Percentiles rank a stretch among this genome's conserved stretches.
phyloP scores from a whole-genome alignment of 2,797 vertebrate species.

The Sebastiscus albofasciatus region DNA sequence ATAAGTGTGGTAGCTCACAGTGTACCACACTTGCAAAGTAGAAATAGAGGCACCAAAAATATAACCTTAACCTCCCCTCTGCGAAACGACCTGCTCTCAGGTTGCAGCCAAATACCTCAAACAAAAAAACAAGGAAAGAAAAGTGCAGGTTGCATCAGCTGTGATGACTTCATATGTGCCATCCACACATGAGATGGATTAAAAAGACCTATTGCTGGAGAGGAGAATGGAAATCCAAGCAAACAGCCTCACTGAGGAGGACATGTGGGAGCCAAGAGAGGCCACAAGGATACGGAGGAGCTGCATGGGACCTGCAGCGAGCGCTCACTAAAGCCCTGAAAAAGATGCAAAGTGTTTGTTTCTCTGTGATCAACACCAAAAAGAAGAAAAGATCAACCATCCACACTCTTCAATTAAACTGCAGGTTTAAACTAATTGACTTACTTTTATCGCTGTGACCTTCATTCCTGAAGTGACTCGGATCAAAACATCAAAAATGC shows the following conservation, averaged over 20 bases:
- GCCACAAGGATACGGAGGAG: slow-evolving; percentile 2
- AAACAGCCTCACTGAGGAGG: slow-evolving; percentile 29
- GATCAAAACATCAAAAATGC: neutral
- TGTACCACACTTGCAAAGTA: slow-evolving; percentile 22
- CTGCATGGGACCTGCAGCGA: slow-evolving; percentile 12
- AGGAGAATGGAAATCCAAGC: slow-evolving; percentile 45
- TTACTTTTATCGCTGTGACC: slow-evolving; percentile 8
- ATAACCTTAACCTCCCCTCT: slow-evolving; percentile 13
- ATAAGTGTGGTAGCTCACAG: slow-evolving; percentile 11
- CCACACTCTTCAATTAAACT: neutral
- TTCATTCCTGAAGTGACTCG: neutral
- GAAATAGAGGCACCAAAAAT: slow-evolving; percentile 58
- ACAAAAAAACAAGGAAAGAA: slow-evolving; percentile 14
- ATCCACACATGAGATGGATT: slow-evolving; percentile 65
- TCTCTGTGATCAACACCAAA: neutral
- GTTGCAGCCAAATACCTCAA: slow-evolving; percentile 51
- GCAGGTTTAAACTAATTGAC: neutral
- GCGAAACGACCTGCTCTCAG: slow-evolving; percentile 18
- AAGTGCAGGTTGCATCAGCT: slow-evolving; percentile 47
- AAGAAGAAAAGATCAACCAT: neutral
- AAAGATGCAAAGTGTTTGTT: neutral
- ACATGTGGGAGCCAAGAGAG: slow-evolving; percentile 44
- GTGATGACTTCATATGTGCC: slow-evolving; percentile 55
- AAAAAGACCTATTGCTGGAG: slow-evolving; percentile 50
- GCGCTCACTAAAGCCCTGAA: neutral